Conservation (phyloP, 2,888 invertebrate genomes). For the Venusia cambrica region DNA sequence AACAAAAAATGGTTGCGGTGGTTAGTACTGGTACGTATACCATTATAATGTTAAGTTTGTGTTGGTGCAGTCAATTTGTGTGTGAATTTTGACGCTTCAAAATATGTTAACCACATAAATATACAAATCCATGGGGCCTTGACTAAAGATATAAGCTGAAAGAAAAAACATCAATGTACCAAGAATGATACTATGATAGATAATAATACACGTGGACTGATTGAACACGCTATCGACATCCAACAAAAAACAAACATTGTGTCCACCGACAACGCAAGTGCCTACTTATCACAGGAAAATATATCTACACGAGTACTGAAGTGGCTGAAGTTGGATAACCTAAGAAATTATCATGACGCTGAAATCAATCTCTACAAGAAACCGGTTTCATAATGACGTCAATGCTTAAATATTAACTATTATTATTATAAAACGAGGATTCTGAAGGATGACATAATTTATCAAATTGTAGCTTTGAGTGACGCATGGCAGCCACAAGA, state of each 20-base stretch:
- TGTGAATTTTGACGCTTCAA: no score
- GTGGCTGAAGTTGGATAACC: constrained; percentile 1
- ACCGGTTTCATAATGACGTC: constrained; percentile 27
- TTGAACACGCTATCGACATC: constrained; percentile 7
- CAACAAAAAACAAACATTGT: constrained; percentile 8
- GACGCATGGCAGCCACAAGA: constrained; percentile 5
- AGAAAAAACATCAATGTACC: background rate
- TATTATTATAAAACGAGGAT: constrained; percentile 10
- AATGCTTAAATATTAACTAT: constrained; percentile 14
- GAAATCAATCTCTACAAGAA: constrained; percentile 9
- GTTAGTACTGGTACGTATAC: no score
- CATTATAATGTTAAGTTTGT: no score
- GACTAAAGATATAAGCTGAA: no score
- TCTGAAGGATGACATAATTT: constrained; percentile 10
- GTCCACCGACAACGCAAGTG: constrained; percentile 1
- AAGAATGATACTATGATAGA: constrained; percentile 1
- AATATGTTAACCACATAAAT: no score
- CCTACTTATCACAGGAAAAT: constrained; percentile 2
- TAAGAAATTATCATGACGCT: background rate
- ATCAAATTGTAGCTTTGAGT: constrained; percentile 4
- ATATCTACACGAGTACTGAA: background rate
- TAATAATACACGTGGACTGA: constrained; percentile 4
- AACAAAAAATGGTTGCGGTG: constrained; percentile 1
- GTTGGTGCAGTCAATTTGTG: no score
- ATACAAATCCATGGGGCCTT: no score